Conservation (phyloP, 2,113 vertebrate species). For the Malurus alboscapulatus region DNA sequence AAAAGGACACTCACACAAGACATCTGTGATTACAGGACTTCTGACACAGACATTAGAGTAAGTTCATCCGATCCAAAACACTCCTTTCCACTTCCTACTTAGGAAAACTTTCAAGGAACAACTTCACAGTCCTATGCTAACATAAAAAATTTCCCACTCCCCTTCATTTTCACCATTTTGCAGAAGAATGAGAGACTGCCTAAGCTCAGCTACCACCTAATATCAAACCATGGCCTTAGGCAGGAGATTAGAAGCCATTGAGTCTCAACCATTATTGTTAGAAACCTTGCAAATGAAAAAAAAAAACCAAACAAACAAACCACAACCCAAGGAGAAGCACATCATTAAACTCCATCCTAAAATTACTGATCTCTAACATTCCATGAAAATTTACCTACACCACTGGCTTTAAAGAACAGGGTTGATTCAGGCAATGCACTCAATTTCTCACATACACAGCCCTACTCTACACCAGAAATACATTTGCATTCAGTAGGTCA, state of each 20-base stretch:
- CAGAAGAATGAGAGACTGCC: neutral
- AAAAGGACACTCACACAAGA: neutral
- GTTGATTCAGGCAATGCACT: neutral
- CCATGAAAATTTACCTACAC: neutral
- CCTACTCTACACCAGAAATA: neutral
- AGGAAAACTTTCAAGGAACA: neutral
- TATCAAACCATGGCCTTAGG: neutral
- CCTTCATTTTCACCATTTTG: neutral
- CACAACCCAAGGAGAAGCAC: neutral
- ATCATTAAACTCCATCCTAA: neutral
- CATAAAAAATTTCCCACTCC: neutral
- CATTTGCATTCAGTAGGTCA: neutral
- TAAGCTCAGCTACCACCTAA: neutral
- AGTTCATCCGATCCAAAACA: neutral
- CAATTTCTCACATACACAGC: neutral
- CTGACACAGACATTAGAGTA: neutral
- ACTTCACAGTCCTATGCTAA: neutral
- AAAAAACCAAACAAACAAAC: neutral
- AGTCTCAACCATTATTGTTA: neutral
- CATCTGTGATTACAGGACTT: neutral
- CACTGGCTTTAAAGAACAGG: rapidly evolving
- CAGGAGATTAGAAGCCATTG: neutral
- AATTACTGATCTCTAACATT: neutral
- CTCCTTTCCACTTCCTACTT: neutral
- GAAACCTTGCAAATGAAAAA: neutral